Evolutionary conservation across 2,113 vertebrate genomes (phyloP), one percentile per base, ranked within the genome.

Genomic region (Montifringilla adamsi): DNA sequence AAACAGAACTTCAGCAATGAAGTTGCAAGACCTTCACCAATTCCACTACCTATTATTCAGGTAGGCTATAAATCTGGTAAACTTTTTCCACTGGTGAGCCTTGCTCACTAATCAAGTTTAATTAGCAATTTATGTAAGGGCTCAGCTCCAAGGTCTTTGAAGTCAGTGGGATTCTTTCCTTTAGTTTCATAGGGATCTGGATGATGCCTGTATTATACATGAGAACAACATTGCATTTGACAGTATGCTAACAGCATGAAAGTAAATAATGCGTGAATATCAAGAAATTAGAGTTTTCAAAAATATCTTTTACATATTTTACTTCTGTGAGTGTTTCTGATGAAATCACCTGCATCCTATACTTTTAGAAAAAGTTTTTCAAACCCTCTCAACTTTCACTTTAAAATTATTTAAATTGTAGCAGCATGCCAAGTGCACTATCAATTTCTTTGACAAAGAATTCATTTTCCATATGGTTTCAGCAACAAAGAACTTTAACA

Each of bases 391-490:
- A 59, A 24, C 82, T 79, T 93, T 86, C 41, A 49, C 35, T 84
- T 81, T 63, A 64, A 87, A 91, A 84, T 68, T n/a, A 55, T 83
- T 94, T 72, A 69, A 87, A 72, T 35, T 63, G 22, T 46, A 73
- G 44, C 24, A 81, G 35, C 43, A 44, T 63, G 63, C 37, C 4
- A 2, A 84, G 41, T 19, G 17, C 90, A 73, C 39, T 68, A 93
- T 56, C 72, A n/a, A 27, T 93, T 94, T 94, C 60, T 77, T 88
- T 88, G 44, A 85, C 16, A 92, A 84, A 82, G 5, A 94, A 89
- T 77, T 67, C 5, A 75, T 96, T 97, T 96, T 95, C 95, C 86
- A 75, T 94, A 89, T 84, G 88, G 56, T 74, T 96, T 81, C 46
- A 77, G 68, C 85, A 94, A 93, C 80, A 94, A 89, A 92, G 90